Evolutionary conservation across 2,888 invertebrate species (phyloP), one percentile per base, ranked within the genome.

Genomic region (Catocala sponsa): DNA sequence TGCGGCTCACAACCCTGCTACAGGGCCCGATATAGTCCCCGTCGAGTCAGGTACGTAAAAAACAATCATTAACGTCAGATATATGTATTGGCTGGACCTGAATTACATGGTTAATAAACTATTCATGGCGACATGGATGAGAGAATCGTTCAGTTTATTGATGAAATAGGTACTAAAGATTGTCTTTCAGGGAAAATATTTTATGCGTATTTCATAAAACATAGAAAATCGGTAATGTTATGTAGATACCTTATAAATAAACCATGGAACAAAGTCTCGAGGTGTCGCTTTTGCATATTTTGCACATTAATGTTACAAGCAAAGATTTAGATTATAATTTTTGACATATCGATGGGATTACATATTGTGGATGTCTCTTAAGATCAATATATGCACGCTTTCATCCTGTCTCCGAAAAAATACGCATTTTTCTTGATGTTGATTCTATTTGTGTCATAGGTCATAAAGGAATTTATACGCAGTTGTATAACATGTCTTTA

Each of bases 1-100:
- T 11, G 95, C 85, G 55, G 83, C 88, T 0, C 87, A 94, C 71
- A 96, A 96, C 72, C 35, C 35, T 6, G 35, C 35, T 9, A 15
- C 46, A 15, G 96, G 95, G 47, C 95, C 95, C 0, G 93, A 95
- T 76, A 95, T 96, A 73, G 89, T 94, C 63, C 95, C 95, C 46
- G 91, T 96, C 61, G 92, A 91, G 51, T 92, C 95, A 70, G 91
- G 94, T 92, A 74, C 87, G 93, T 91, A 79, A 65, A 79, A 83
- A 77, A 76, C 77, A 77, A 74, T 70, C 11, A 72, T 69, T 72
- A 66, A 55, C 46, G 33, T 38, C 42, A 43, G 44, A 72, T 51
- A 42, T 51, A 43, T 60, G 53, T 46, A 61, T 63, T 67, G 59
- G 49, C 55, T n/a, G 42, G 6, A 38, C 35, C 35, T 25, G 9